A percentile compares a stretch with the other conserved stretches of the same genome.
These are phyloP conservation scores for Elegia similella DNA, from an alignment of 2,888 invertebrate genomes.

Conservation along the genomic window DNA sequence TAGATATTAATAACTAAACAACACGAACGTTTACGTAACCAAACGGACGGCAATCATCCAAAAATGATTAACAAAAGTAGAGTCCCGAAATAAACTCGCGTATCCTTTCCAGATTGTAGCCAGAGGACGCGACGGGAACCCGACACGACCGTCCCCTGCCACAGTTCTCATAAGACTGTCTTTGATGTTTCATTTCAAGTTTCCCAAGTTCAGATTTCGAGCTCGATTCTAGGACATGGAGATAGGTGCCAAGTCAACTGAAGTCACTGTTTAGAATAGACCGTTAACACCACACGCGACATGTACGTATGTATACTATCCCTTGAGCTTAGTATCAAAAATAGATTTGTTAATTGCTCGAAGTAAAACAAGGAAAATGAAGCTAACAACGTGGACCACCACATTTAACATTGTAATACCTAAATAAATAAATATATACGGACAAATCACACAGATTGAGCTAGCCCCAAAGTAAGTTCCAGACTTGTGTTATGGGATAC, in stretches of 20 bases:
- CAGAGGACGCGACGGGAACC: conserved; percentile 30
- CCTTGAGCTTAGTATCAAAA: conserved; percentile 12
- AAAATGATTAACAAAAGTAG: conserved; percentile 59
- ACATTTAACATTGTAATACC: neutral
- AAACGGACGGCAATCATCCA: conserved; percentile 46
- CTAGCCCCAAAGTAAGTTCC: too few species aligned
- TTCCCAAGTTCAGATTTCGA: conserved; percentile 33
- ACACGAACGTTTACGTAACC: conserved; percentile 54
- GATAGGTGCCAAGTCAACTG: conserved; percentile 20
- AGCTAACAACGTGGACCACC: neutral
- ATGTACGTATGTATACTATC: neutral
- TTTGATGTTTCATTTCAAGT: conserved; percentile 35
- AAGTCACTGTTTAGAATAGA: conserved; percentile 19
- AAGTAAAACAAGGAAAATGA: conserved; percentile 6
- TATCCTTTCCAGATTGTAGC: conserved; percentile 54
- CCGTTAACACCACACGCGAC: conserved; percentile 8
- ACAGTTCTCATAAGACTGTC: conserved; percentile 55
- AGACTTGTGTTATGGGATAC: too few species aligned
- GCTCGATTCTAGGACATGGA: conserved; percentile 27
- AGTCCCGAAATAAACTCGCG: conserved; percentile 62
- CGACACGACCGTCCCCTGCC: conserved; percentile 49
- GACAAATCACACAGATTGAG: too few species aligned
- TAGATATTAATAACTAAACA: conserved; percentile 11
- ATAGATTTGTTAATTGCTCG: conserved; percentile 6
- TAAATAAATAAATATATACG: too few species aligned